These are phyloP conservation scores for Idris sp. DNA, from an alignment of 1,140 invertebrate species.

Conservation along the genomic window DNA sequence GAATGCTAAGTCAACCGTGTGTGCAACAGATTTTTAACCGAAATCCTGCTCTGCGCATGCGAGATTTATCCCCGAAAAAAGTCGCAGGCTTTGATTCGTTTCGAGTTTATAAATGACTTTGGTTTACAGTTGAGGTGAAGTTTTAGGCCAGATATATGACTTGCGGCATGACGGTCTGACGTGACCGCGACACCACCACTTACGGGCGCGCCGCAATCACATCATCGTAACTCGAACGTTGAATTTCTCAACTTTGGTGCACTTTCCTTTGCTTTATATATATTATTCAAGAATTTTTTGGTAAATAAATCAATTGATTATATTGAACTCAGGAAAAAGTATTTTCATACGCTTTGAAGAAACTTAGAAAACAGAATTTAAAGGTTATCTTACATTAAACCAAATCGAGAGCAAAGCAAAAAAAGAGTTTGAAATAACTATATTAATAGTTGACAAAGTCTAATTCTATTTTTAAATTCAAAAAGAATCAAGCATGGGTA, in stretches of 20 bases:
- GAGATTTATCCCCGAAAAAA: conserved; percentile 35
- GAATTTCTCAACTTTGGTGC: background rate
- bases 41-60: conserved; percentile 68
- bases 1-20: conserved; percentile 69
- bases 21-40: too few species aligned
- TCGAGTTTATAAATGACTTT: conserved; percentile 34
- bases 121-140: too few species aligned
- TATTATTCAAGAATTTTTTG: too few species aligned
- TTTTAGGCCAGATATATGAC: conserved; percentile 57
- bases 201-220: conserved; percentile 37
- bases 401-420: too few species aligned
- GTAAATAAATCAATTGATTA: too few species aligned
- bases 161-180: conserved; percentile 47
- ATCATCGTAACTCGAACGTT: conserved; percentile 37
- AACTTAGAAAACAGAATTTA: too few species aligned
- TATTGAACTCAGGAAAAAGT: too few species aligned
- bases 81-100: conserved; percentile 54
- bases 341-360: too few species aligned
- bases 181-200: conserved; percentile 43
- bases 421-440: background rate
- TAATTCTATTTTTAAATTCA: background rate
- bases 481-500: background rate
- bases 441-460: background rate
- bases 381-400: too few species aligned
- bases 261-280: too few species aligned